Evolutionary conservation across 2,113 vertebrate species (phyloP).

Genomic region (Anguilla rostrata): DNA sequence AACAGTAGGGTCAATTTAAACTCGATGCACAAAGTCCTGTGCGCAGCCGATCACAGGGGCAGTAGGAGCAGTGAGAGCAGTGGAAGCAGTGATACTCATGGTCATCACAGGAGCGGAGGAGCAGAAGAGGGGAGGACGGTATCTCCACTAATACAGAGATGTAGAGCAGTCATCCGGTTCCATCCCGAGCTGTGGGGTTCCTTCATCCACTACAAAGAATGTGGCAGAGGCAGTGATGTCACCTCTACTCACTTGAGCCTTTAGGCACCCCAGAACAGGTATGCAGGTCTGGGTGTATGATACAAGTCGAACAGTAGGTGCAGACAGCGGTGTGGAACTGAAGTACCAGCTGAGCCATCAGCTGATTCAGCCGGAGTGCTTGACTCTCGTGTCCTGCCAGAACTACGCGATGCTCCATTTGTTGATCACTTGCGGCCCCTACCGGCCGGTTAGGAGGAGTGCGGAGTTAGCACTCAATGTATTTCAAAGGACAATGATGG

Average conservation of each 20-base stretch:
- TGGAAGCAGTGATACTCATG: not conserved
- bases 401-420: too few species aligned
- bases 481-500: too few species aligned
- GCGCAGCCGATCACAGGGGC: conserved; percentile 8
- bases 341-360: not conserved
- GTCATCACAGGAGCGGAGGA: not conserved
- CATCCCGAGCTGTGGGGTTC: not conserved
- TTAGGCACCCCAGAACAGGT: not conserved
- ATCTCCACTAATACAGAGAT: not conserved
- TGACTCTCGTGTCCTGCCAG: too few species aligned
- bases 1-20: not conserved
- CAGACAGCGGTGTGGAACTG: not conserved
- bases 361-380: too few species aligned
- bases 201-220: conserved; percentile 1
- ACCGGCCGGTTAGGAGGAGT: too few species aligned
- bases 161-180: not conserved
- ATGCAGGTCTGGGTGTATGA: not conserved
- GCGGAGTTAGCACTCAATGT: too few species aligned
- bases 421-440: too few species aligned
- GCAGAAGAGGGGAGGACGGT: not conserved
- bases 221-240: not conserved
- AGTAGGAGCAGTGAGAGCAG: not conserved
- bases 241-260: not conserved
- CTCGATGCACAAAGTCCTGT: conserved; percentile 27
- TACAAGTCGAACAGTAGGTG: not conserved